Evolutionary conservation across 1,140 invertebrate genomes (phyloP).

Genomic region (Ctenoplectra terminalis): DNA sequence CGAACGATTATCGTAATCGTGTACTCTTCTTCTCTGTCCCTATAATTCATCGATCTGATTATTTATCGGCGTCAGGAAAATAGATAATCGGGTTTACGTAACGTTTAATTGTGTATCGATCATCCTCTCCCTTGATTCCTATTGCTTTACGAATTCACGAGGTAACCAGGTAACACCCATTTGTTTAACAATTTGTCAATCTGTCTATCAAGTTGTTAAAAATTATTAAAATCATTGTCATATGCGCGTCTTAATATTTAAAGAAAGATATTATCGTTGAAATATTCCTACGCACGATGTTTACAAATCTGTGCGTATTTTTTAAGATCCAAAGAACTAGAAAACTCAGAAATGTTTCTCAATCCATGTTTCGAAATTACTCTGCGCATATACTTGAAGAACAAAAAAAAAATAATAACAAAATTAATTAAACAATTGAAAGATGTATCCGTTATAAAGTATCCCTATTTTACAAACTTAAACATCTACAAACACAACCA

Average conservation of each 20-base stretch:
- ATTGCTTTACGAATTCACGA: not conserved
- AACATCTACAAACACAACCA: conserved; percentile 40
- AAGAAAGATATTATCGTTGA: not conserved
- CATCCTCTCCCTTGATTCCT: not conserved
- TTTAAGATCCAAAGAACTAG: not conserved
- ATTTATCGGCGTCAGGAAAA: not conserved
- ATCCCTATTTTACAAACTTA: conserved; percentile 38
- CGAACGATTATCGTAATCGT: not conserved
- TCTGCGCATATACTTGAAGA: not conserved
- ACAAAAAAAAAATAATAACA: not conserved
- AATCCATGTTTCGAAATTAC: not conserved
- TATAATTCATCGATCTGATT: not conserved
- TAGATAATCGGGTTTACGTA: not conserved
- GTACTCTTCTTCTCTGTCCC: not conserved
- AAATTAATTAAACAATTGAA: not conserved
- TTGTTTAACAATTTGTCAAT: not conserved
- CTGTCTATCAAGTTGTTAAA: not conserved
- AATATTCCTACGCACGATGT: not conserved
- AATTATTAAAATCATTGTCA: not conserved
- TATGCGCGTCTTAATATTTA: not conserved
- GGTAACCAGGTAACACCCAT: not conserved
- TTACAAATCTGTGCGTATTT: conserved; percentile 21
- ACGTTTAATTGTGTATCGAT: not conserved
- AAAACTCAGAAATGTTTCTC: not conserved
- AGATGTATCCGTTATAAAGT: not conserved